Percentiles rank a stretch among this genome's conserved stretches.
Conservation (phyloP, 2,888 invertebrate species). For the Ernsta delagoae region DNA sequence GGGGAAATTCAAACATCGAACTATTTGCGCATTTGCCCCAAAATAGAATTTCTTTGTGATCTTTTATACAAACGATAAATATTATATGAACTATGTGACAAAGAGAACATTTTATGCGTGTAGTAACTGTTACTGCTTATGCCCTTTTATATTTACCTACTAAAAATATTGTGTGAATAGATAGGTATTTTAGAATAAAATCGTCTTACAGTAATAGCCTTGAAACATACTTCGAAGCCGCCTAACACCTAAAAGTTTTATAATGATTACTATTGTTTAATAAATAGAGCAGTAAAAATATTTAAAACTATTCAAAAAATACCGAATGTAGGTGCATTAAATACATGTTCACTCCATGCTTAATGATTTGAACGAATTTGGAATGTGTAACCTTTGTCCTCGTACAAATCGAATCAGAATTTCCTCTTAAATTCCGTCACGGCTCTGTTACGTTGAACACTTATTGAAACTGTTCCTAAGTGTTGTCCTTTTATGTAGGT, state of each 20-base stretch:
- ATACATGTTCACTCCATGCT: background rate
- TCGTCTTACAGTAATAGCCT: too few relatives aligned
- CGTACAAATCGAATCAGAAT: constrained; percentile 40
- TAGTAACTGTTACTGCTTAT: constrained; percentile 46
- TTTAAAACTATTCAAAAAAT: too few relatives aligned
- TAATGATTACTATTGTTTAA: too few relatives aligned
- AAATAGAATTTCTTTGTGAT: constrained; percentile 79
- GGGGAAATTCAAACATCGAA: constrained; percentile 82
- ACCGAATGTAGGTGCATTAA: too few relatives aligned
- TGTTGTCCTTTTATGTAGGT: constrained; percentile 84
- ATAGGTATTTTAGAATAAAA: too few relatives aligned
- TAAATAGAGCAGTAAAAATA: too few relatives aligned
- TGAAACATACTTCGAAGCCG: too few relatives aligned
- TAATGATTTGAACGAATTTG: background rate
- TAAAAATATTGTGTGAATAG: too few relatives aligned
- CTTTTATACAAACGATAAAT: constrained; percentile 71
- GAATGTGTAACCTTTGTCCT: constrained; percentile 23
- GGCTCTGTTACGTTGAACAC: constrained; percentile 69
- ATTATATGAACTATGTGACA: constrained; percentile 75
- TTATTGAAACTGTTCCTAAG: constrained; percentile 83
- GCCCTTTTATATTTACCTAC: constrained; percentile 18
- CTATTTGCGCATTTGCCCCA: constrained; percentile 78
- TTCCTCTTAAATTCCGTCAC: constrained; percentile 47
- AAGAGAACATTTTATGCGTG: constrained; percentile 56
- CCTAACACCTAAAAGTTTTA: too few relatives aligned